Base-by-base conservation (phyloP, 2,888 invertebrate genomes). In the Eulithis prunata region DNA sequence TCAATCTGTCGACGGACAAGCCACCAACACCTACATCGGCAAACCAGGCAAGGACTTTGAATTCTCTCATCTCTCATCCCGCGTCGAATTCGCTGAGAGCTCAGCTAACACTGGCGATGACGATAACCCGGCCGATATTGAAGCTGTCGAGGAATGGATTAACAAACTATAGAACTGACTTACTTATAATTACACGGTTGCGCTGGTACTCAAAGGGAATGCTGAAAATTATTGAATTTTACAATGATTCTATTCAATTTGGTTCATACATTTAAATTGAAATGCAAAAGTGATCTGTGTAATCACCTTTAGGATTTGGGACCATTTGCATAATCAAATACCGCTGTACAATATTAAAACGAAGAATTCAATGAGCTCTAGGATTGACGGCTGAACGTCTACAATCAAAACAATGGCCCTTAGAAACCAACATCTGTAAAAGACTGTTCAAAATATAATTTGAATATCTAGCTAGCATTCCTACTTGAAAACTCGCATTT, bases 31-130 rank as follows among this genome's bases (percentile, higher is more conserved):
- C n/a, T 95, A 94, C 75, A 91, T 98, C 38, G 98, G 98, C 14
- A 96, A 96, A 80, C 87, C 91, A 3, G 96, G 96, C 60, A 96
- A 96, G 80, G 96, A 97, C 80, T 98, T 99, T 88, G 95, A 96
- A 77, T 98, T 98, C 84, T 90, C 95, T 0, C 96, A 97, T 75
- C 88, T 98, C 11, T 89, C 94, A 32, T 93, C 95, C 62, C 94
- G 95, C 70, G 94, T 98, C 11, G 95, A 96, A 46, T 94, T 97
- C 77, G 94, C 94, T 0, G 97, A 97, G 83, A 90, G 95, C 58
- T 95, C 94, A 32, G 95, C 94, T 0, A 93, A 93, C 65, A 89
- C 89, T 45, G 92, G 92, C 49, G 94, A 94, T 54, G 90, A 94
- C 57, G 95, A 95, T 28, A 94, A 93, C 53, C 91, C 95, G 0